Conservation (phyloP, 2,888 invertebrate genomes). For the Volucella inanis region DNA sequence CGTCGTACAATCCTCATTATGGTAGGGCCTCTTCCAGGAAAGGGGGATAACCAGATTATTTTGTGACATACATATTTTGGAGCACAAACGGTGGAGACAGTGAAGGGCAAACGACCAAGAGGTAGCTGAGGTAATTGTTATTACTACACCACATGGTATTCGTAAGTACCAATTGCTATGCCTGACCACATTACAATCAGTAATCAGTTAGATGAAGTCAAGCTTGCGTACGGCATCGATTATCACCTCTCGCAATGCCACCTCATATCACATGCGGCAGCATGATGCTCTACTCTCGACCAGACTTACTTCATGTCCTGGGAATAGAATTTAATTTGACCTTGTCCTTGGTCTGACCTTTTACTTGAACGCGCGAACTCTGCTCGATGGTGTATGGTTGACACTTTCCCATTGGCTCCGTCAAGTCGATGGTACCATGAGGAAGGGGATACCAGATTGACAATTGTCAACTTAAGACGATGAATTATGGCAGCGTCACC, state of each 20-base stretch:
- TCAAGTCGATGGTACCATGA: not conserved
- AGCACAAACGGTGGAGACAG: not conserved
- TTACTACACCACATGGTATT: constrained; percentile 39
- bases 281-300: not conserved
- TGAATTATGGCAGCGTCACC: not conserved
- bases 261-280: constrained; percentile 7
- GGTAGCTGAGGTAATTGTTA: constrained; percentile 48
- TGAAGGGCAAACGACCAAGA: not conserved
- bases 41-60: constrained; percentile 1
- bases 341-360: constrained; percentile 58
- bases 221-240: constrained; percentile 38
- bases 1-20: constrained; percentile 10
- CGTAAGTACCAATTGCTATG: constrained; percentile 29
- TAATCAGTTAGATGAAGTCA: constrained; percentile 53
- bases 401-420: constrained; percentile 24
- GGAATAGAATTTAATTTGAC: constrained; percentile 40
- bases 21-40: constrained; percentile 8
- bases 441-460: not conserved
- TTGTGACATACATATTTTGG: not conserved
- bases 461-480: constrained; percentile 36
- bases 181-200: constrained; percentile 38
- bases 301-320: constrained; percentile 16
- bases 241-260: constrained; percentile 17
- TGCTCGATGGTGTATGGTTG: not conserved
- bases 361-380: constrained; percentile 7